These are phyloP conservation scores for Zophobas atratus DNA, from an alignment of 1,140 invertebrate species.

Conservation along the genomic window DNA sequence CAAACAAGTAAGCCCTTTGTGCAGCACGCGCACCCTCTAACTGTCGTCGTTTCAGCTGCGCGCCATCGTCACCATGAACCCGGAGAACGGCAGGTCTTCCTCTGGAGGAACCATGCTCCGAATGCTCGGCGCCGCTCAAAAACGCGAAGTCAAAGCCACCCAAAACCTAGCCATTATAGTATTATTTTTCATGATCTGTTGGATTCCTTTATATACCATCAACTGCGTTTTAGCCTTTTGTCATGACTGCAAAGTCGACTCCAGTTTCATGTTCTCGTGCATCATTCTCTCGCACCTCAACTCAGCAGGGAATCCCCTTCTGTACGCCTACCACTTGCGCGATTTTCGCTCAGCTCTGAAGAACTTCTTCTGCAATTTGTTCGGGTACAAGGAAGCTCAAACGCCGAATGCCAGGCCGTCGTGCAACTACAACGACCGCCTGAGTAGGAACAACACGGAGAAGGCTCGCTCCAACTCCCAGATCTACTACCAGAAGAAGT, in stretches of 20 bases:
- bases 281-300: slow-evolving; percentile 93
- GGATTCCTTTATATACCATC: slow-evolving; percentile 93
- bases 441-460: slow-evolving; percentile 55
- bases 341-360: slow-evolving; percentile 86
- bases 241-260: slow-evolving; percentile 76
- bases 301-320: slow-evolving; percentile 88
- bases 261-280: slow-evolving; percentile 82
- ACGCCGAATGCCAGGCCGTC: neutral
- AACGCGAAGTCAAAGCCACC: slow-evolving; percentile 91
- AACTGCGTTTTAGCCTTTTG: slow-evolving; percentile 91
- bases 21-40: neutral
- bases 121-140: slow-evolving; percentile 83
- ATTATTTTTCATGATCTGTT: slow-evolving; percentile 92
- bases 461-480: slow-evolving; percentile 45
- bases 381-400: slow-evolving; percentile 65
- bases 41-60: slow-evolving; percentile 67
- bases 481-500: slow-evolving; percentile 64
- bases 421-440: slow-evolving; percentile 64
- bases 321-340: slow-evolving; percentile 92
- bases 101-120: slow-evolving; percentile 79
- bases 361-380: slow-evolving; percentile 74
- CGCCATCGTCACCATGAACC: slow-evolving; percentile 75
- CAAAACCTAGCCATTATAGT: slow-evolving; percentile 93
- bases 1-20: slow-evolving; percentile 79
- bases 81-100: slow-evolving; percentile 57